A percentile compares a stretch with the other conserved stretches of the same genome.
Conservation (phyloP, 2,888 invertebrate species). For the Machimus atricapillus region DNA sequence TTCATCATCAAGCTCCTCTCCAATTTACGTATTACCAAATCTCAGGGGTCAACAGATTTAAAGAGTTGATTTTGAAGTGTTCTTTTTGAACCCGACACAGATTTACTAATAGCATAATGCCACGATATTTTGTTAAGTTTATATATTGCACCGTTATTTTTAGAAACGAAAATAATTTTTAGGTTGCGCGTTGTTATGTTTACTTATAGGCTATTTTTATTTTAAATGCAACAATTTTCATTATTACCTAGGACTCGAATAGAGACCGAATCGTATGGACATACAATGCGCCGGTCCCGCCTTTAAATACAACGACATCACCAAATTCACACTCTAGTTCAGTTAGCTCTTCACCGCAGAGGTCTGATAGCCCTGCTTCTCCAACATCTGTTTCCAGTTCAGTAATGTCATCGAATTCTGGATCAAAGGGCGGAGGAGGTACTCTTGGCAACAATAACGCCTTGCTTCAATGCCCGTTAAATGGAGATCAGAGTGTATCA, state of each 20-base stretch:
- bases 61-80: neutral
- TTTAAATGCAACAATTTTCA: neutral
- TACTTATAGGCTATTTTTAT: neutral
- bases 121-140: no score
- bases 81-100: neutral
- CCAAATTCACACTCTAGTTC: conserved; percentile 63
- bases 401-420: conserved; percentile 80
- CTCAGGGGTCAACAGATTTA: neutral
- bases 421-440: conserved; percentile 67
- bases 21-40: neutral
- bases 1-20: neutral
- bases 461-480: conserved; percentile 57
- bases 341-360: conserved; percentile 63
- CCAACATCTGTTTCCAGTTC: conserved; percentile 89
- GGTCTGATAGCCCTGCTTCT: conserved; percentile 77
- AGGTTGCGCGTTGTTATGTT: neutral
- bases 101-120: no score
- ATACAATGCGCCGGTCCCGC: conserved; percentile 79
- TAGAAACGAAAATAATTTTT: no score
- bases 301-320: conserved; percentile 62
- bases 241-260: conserved; percentile 56
- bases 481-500: conserved; percentile 80
- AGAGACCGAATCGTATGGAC: conserved; percentile 84
- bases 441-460: conserved; percentile 47
- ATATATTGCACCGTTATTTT: no score